Conservation (phyloP, 2,888 invertebrate genomes). For the Ceramica pisi region DNA sequence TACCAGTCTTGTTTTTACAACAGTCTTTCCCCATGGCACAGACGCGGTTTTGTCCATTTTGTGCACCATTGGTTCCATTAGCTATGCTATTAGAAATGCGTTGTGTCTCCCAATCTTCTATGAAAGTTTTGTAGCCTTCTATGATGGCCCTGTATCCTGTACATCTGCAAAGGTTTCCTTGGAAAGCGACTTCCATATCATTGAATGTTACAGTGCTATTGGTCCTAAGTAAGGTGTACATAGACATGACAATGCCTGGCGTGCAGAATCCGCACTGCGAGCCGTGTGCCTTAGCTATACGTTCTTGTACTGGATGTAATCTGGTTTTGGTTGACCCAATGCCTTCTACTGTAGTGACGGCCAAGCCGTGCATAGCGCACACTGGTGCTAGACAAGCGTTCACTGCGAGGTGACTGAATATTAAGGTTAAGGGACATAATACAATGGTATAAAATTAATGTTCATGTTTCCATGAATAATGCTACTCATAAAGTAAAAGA, state of each 20-base stretch:
- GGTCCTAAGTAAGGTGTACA: conserved; percentile 95
- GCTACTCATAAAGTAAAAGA: conserved; percentile 5
- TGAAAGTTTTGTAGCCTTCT: conserved; percentile 95
- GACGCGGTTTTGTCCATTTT: conserved; percentile 69
- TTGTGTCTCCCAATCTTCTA: conserved; percentile 92
- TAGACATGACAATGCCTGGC: conserved; percentile 97
- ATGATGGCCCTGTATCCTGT: conserved; percentile 97
- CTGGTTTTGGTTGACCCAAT: conserved; percentile 94
- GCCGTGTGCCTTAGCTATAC: conserved; percentile 95
- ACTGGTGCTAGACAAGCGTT: conserved; percentile 96
- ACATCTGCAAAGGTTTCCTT: conserved; percentile 95
- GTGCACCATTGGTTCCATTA: conserved; percentile 64
- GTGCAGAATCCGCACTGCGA: conserved; percentile 97
- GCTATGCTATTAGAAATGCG: conserved; percentile 75
- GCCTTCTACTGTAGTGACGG: conserved; percentile 96
- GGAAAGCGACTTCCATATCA: conserved; percentile 94
- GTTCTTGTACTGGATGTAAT: conserved; percentile 95
- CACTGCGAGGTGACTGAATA: conserved; percentile 93
- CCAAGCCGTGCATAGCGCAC: conserved; percentile 94
- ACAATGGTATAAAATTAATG: conserved; percentile 5
- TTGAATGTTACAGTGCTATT: conserved; percentile 84
- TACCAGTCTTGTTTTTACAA: conserved; percentile 89
- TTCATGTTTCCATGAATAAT: conserved; percentile 4
- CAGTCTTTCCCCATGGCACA: conserved; percentile 93
- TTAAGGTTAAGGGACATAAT: conserved; percentile 59